Conservation (phyloP, 2,113 vertebrate species). For the Girardinichthys multiradiatus region DNA sequence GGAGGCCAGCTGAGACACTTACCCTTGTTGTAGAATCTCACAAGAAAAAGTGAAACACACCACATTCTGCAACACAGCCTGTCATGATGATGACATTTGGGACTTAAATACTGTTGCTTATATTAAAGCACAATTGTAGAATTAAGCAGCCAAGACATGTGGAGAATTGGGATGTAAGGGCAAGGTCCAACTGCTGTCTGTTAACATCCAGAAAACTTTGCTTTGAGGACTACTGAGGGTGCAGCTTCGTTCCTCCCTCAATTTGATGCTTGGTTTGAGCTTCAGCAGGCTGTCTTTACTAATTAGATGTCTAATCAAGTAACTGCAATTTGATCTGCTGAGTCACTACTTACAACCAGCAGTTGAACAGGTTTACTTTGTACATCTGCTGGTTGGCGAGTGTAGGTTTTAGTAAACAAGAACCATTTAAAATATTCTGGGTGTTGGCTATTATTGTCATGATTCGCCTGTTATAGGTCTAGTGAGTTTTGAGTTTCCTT, state of each 20-base stretch:
- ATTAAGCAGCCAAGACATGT: constrained; percentile 24
- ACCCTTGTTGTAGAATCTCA: constrained; percentile 55
- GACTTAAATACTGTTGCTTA: constrained; percentile 50
- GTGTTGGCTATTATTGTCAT: no score
- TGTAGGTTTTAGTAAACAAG: no score
- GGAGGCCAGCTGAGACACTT: constrained; percentile 58
- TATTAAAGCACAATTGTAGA: constrained; percentile 53
- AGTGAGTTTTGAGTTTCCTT: no score
- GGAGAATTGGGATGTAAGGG: constrained; percentile 22
- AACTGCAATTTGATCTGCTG: no score
- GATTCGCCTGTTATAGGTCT: no score
- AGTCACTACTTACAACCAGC: no score
- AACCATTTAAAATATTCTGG: no score
- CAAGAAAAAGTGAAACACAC: constrained; percentile 64
- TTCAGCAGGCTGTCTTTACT: no score
- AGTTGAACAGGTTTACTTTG: no score
- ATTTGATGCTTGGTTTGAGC: no score
- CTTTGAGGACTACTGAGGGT: constrained; percentile 42
- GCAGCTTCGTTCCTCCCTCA: neutral
- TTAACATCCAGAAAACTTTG: constrained; percentile 1
- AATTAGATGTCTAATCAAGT: no score
- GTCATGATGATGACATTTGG: constrained; percentile 51
- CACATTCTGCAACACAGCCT: constrained; percentile 50
- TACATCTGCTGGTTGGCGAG: no score
- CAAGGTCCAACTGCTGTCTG: constrained; percentile 17